Conservation (phyloP, 2,888 invertebrate species). For the Nyleta sp. region DNA sequence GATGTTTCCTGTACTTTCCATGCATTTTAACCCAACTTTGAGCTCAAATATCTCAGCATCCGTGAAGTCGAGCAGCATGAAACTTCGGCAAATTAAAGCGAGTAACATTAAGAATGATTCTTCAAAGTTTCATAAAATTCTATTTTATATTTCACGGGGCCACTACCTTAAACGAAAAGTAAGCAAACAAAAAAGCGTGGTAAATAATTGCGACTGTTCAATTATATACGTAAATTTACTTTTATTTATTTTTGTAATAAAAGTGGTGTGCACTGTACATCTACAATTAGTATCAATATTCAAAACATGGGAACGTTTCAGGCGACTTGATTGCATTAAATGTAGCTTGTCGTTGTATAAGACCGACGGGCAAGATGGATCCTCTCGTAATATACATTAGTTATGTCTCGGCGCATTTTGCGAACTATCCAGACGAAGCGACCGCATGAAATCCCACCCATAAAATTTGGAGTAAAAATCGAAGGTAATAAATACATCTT, state of each 20-base stretch:
- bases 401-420: slow-evolving; percentile 23
- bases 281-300: slow-evolving; percentile 48
- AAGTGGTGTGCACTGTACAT: slow-evolving; percentile 42
- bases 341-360: slow-evolving; percentile 39
- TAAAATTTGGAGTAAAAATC: background rate
- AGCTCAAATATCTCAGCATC: too few species aligned
- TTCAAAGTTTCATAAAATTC: too few species aligned
- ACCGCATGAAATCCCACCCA: too few species aligned
- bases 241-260: slow-evolving; percentile 47
- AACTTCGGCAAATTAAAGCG: too few species aligned
- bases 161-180: too few species aligned
- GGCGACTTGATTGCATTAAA: slow-evolving; percentile 46
- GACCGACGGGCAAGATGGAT: slow-evolving; percentile 38
- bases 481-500: background rate
- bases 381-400: slow-evolving; percentile 27
- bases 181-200: too few species aligned
- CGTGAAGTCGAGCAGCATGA: too few species aligned
- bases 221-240: background rate
- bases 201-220: too few species aligned
- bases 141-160: too few species aligned
- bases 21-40: too few species aligned
- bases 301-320: slow-evolving; percentile 37
- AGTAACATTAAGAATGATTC: too few species aligned
- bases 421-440: slow-evolving; percentile 31
- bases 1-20: too few species aligned